These are phyloP conservation scores for Cinara cedri DNA, from an alignment of 2,888 invertebrate species.

Conservation along the genomic window DNA sequence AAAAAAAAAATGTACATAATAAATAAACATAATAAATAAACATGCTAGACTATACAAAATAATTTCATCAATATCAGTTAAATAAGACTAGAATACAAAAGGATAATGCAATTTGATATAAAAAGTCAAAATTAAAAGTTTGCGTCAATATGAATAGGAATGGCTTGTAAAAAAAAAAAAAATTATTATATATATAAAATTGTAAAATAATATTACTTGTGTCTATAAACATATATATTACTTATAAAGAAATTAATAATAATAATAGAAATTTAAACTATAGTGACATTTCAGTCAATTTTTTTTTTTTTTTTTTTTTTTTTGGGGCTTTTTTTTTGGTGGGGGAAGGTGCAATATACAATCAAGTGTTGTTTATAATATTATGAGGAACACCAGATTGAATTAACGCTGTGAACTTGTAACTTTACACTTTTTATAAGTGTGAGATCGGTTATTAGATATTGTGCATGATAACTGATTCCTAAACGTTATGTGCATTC, in stretches of 20 bases:
- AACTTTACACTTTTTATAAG: slow-evolving; percentile 17
- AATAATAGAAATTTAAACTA: slow-evolving; percentile 7
- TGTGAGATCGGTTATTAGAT: slow-evolving; percentile 18
- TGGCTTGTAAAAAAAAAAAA: slow-evolving; percentile 22
- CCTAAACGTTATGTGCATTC: neutral
- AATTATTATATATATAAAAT: slow-evolving; percentile 3
- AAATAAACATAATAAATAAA: slow-evolving; percentile 12
- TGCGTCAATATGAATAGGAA: slow-evolving; percentile 20
- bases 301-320: slow-evolving; percentile 4
- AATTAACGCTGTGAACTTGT: slow-evolving; percentile 16
- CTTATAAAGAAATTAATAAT: slow-evolving; percentile 2
- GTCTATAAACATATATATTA: slow-evolving; percentile 16
- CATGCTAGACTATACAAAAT: slow-evolving; percentile 46
- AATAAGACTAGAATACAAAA: slow-evolving; percentile 57
- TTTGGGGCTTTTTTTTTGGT: slow-evolving; percentile 4
- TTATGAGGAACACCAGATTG: slow-evolving; percentile 25
- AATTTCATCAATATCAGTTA: slow-evolving; percentile 41
- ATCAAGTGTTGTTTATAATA: neutral
- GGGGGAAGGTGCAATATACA: neutral
- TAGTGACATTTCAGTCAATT: neutral
- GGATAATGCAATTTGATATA: slow-evolving; percentile 45
- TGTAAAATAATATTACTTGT: slow-evolving; percentile 10
- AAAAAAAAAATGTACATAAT: slow-evolving; percentile 36
- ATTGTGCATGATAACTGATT: slow-evolving; percentile 24
- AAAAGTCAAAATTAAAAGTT: slow-evolving; percentile 45